Evolutionary conservation across 1,140 invertebrate genomes (phyloP).

Genomic region (Trachelipus rathkii): DNA sequence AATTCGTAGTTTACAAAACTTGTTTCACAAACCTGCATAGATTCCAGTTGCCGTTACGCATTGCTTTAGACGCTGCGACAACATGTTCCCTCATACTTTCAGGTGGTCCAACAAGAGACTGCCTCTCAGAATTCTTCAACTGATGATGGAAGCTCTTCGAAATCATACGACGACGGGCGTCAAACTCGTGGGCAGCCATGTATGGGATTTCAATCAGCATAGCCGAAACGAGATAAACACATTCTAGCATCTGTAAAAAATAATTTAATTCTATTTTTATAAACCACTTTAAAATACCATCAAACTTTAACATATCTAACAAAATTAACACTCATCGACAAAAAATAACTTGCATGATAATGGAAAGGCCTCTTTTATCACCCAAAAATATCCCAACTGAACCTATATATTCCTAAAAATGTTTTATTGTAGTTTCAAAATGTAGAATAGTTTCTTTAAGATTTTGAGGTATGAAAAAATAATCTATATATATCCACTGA

Average conservation of each 20-base stretch:
- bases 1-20: too few species aligned
- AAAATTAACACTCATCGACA: too few species aligned
- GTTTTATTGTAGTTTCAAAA: too few species aligned
- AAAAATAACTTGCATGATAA: too few species aligned
- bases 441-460: too few species aligned
- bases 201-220: slow-evolving; percentile 99
- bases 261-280: not conserved
- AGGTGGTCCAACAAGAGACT: slow-evolving; percentile 93
- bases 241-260: slow-evolving; percentile 72
- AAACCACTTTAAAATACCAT: too few species aligned
- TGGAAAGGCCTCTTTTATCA: too few species aligned
- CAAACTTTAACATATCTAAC: too few species aligned
- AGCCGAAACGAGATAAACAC: slow-evolving; percentile 96
- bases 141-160: slow-evolving; percentile 99
- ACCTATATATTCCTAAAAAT: too few species aligned
- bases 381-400: too few species aligned
- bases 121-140: slow-evolving; percentile 88
- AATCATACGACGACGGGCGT: slow-evolving; percentile 93
- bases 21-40: slow-evolving; percentile 58
- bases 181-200: slow-evolving; percentile 97
- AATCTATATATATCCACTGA: too few species aligned
- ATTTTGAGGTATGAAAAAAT: too few species aligned
- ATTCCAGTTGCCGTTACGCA: slow-evolving; percentile 97
- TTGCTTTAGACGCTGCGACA: slow-evolving; percentile 94
- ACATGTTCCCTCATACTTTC: slow-evolving; percentile 99